Conservation (phyloP, 2,888 invertebrate genomes). For the Lasioglossum pauxillum region DNA sequence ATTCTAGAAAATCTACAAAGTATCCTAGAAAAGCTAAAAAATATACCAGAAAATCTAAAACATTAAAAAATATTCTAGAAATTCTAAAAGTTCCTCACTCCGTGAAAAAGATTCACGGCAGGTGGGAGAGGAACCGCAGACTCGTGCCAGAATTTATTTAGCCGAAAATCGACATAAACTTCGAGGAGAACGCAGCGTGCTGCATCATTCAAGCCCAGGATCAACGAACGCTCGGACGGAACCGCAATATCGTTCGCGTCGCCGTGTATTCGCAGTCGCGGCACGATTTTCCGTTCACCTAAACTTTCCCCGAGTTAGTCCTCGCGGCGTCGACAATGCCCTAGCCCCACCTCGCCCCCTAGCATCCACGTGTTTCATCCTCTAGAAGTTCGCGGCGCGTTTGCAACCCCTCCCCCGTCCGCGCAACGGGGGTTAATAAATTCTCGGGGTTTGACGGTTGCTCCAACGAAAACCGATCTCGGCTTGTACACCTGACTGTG, state of each 20-base stretch:
- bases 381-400: slow-evolving; percentile 6
- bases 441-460: slow-evolving; percentile 16
- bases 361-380: slow-evolving; percentile 1
- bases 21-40: too few species aligned
- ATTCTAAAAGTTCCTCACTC: not conserved
- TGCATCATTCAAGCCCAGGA: slow-evolving; percentile 1
- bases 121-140: too few species aligned
- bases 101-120: not conserved
- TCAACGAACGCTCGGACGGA: not conserved
- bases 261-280: slow-evolving; percentile 14
- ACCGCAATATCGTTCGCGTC: slow-evolving; percentile 7
- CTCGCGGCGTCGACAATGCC: slow-evolving; percentile 20
- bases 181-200: not conserved
- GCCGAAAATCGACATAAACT: not conserved
- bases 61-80: not conserved
- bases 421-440: slow-evolving; percentile 27
- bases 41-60: too few species aligned
- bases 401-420: not conserved
- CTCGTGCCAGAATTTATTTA: not conserved
- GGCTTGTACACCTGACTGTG: not conserved
- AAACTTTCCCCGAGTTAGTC: slow-evolving; percentile 27
- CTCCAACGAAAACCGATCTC: slow-evolving; percentile 15
- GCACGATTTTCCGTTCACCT: not conserved
- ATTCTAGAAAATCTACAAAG: not conserved
- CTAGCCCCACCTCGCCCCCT: not conserved